Percentiles rank a stretch among this genome's conserved stretches.
These are phyloP conservation scores for Acronicta aceris DNA, from an alignment of 2,888 invertebrate genomes.

Conservation along the genomic window DNA sequence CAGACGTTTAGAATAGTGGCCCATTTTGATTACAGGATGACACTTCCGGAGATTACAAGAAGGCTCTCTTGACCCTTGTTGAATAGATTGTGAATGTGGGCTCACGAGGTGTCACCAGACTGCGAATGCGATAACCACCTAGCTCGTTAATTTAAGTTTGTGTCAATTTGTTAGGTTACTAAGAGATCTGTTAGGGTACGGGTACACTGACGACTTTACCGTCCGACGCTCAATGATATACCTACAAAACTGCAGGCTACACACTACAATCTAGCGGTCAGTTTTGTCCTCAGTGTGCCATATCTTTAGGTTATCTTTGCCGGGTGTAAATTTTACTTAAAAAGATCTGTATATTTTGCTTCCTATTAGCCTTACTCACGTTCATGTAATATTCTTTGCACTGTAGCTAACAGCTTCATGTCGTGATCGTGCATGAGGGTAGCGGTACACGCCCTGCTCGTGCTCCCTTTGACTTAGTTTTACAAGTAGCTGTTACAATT, in stretches of 20 bases:
- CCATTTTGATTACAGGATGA: constrained; percentile 93
- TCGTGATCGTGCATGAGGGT: constrained; percentile 74
- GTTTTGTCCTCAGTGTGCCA: constrained; percentile 64
- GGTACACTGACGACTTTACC: constrained; percentile 52
- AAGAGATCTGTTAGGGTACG: constrained; percentile 61
- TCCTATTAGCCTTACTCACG: constrained; percentile 68
- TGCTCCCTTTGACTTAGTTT: constrained; percentile 65
- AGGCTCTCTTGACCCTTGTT: constrained; percentile 95
- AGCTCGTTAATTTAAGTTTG: constrained; percentile 76
- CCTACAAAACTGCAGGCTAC: constrained; percentile 13
- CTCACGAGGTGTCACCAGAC: constrained; percentile 66
- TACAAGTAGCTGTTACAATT: constrained; percentile 81
- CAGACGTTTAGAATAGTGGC: constrained; percentile 70
- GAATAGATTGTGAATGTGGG: constrained; percentile 83
- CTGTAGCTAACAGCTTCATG: constrained; percentile 83
- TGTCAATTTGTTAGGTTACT: constrained; percentile 82
- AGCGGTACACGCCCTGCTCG: constrained; percentile 60
- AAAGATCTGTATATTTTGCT: constrained; percentile 89
- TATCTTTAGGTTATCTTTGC: constrained; percentile 62
- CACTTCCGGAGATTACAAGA: constrained; percentile 98
- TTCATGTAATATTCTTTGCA: constrained; percentile 81
- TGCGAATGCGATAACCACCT: constrained; percentile 72
- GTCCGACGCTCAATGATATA: constrained; percentile 35
- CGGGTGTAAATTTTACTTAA: constrained; percentile 74
- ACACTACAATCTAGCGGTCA: constrained; percentile 30